Base-by-base conservation (phyloP, 2,888 invertebrate species). In the Cryptus armator region DNA sequence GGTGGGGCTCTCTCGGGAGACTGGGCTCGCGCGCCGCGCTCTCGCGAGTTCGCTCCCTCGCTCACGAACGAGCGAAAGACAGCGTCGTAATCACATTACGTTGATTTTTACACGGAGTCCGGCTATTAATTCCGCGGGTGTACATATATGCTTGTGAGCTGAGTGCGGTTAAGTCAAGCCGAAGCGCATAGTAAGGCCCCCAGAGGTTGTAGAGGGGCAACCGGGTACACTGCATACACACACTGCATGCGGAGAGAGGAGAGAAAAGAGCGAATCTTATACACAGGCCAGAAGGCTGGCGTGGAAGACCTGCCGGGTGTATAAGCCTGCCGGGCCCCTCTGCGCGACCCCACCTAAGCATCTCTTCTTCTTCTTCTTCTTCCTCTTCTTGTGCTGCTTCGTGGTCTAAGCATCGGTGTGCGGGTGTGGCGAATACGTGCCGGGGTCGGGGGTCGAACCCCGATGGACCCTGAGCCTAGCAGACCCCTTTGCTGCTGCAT, bases 351-450 rank as follows among this genome's bases (percentile, higher is more conserved):
- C 91, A 91, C 92, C 92, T 91, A 91, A 91, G 91, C 90, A 90
- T 90, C 89, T 87, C 72, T 16, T 76, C 83, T 59, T 80, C 76
- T 56, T 48, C 64, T 75, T 66, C 62, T 51, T 79, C 48, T 46
- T 62, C 85, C 53, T 74, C 81, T 62, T 51, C 74, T 79, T 79
- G 53, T 32, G 72, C 44, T 77, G 87, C 86, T 89, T 89, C 89
- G 87, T 89, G 89, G 89, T 87, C 90, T 87, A 85, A 87, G 91
- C 90, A 91, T 91, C 90, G 89, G 89, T 92, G 92, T 90, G 93
- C 93, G 93, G 93, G 93, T 93, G 93, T 93, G 93, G 93, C 93
- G 91, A 93, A 93, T 93, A 93, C 93, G 93, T 93, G 93, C 93
- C 91, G 92, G 91, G 93, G 93, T 93, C 93, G 91, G 88, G 89